Conservation (phyloP, 2,797 vertebrate genomes). For the Aythya fuligula region DNA sequence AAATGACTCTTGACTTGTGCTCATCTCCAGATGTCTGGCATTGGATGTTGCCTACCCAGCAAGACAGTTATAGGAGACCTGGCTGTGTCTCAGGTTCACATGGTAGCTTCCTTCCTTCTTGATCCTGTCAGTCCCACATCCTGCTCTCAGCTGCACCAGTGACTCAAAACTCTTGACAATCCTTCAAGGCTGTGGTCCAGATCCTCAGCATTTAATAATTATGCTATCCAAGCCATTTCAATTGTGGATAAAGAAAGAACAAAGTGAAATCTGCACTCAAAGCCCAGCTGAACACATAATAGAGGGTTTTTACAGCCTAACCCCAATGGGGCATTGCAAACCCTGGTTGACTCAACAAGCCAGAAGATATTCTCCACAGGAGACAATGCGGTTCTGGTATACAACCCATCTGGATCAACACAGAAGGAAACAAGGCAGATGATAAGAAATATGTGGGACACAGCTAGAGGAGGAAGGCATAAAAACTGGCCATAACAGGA, state of each 20-base stretch:
- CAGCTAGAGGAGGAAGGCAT: constrained; percentile 17
- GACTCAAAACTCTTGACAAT: constrained; percentile 6
- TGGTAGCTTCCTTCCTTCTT: constrained; percentile 27
- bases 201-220: constrained; percentile 3
- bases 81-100: constrained; percentile 26
- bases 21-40: constrained; percentile 29
- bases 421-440: constrained; percentile 30
- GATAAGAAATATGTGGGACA: constrained; percentile 20
- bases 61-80: constrained; percentile 27
- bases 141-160: constrained; percentile 16
- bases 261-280: constrained; percentile 43
- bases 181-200: constrained; percentile 24
- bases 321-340: background rate
- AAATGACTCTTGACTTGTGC: background rate
- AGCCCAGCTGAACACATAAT: constrained; percentile 37
- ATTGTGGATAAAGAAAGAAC: constrained; percentile 40
- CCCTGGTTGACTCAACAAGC: background rate
- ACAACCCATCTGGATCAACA: constrained; percentile 21
- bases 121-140: constrained; percentile 30
- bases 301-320: constrained; percentile 30
- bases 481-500: background rate
- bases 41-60: background rate
- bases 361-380: constrained; percentile 42
- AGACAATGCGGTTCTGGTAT: background rate
- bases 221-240: background rate